A percentile compares a stretch with the other conserved stretches of the same genome.
phyloP scores from a whole-genome alignment of 1,140 invertebrate genomes.

The Lepidurus apus region DNA sequence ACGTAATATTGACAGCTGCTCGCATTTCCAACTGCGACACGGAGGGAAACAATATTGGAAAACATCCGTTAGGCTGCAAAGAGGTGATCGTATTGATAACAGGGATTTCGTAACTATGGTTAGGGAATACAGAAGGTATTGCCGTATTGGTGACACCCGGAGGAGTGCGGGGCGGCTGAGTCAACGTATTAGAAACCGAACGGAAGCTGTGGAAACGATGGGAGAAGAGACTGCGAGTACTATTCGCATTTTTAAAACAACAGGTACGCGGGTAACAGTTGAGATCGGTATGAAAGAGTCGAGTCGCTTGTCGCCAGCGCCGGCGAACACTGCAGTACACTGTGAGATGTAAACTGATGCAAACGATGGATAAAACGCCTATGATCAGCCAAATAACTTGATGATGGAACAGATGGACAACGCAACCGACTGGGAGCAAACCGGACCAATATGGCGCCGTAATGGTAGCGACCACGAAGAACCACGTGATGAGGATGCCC shows the following conservation, averaged over 20 bases:
- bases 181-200: background rate
- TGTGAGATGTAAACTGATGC: background rate
- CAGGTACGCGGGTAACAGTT: background rate
- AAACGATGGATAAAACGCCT: background rate
- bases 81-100: background rate
- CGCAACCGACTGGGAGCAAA: background rate
- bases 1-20: background rate
- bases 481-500: background rate
- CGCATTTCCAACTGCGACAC: constrained; percentile 1
- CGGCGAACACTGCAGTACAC: background rate
- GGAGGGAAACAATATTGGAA: background rate
- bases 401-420: background rate
- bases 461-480: background rate
- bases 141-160: background rate
- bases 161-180: background rate
- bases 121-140: background rate
- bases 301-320: background rate
- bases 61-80: background rate
- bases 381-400: background rate
- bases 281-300: background rate
- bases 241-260: background rate
- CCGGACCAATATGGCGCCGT: background rate
- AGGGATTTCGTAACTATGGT: background rate
- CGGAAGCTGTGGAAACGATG: background rate
- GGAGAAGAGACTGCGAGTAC: background rate